Base-by-base conservation (phyloP, 2,113 vertebrate species). In the Thunnus thynnus region DNA sequence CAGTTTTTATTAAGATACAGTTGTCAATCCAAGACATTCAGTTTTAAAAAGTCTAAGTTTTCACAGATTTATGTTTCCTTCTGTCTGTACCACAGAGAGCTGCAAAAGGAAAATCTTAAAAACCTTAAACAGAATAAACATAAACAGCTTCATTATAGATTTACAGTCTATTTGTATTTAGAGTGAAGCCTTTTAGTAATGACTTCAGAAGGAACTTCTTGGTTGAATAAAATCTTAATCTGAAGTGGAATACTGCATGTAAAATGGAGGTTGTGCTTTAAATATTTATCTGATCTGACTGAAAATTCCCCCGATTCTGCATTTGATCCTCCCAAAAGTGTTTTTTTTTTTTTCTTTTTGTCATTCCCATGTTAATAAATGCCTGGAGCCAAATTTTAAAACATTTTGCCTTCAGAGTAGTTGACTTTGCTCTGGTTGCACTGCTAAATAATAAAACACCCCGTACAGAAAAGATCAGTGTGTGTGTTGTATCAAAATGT, bases 281-380 rank as follows among this genome's bases (percentile, higher is more conserved):
- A 83, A 79, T 81, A 82, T 89, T 80, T 67, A 88, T 83, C 20
- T 13, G 16, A 54, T 62, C 13, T 22, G 65, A 36, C 48, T 75
- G 14, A 72, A 82, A 68, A 78, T 32, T 47, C 20, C 71, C 71
- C 13, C 46, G 51, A 78, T 76, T 62, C 54, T 69, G 55, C 51
- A 17, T 79, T 76, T 82, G 55, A 87, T 81, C 54, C 73, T 54
- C 70, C 41, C 3, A 56, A 63, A 75, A 9, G 10, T 46, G 17
- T n/a, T 30, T 20, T 67, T 79, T 82, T 79, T 82, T 83, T 36
- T 36, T 6, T 36, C 7, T 41, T 13, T 52, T 17, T 68, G 67
- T 63, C 69, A 47, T 65, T 78, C 61, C 41, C 65, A 65, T 20
- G 41, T 61, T 57, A 57, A 72, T 74, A 77, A 77, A 64, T n/a